Percentiles rank a stretch among this genome's conserved stretches.
These are phyloP conservation scores for Agrilus mali DNA, from an alignment of 2,888 invertebrate species.

Conservation along the genomic window DNA sequence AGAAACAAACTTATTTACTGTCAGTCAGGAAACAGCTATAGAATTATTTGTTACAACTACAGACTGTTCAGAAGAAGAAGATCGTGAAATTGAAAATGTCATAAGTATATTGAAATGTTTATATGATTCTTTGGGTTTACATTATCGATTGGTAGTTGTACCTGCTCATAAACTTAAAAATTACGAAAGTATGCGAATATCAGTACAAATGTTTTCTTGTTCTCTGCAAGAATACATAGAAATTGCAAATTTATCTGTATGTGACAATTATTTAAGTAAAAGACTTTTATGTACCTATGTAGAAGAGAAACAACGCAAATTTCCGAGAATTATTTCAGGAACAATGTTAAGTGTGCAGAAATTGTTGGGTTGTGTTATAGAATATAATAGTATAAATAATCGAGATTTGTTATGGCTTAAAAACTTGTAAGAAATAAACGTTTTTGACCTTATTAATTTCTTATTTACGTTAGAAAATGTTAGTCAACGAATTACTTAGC, in stretches of 20 bases:
- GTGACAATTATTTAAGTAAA: slow-evolving; percentile 64
- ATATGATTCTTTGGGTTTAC: slow-evolving; percentile 53
- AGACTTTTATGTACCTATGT: slow-evolving; percentile 58
- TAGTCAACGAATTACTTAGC: no score
- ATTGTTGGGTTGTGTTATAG: slow-evolving; percentile 60
- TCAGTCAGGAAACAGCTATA: slow-evolving; percentile 55
- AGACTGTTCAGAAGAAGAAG: slow-evolving; percentile 34
- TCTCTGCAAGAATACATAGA: slow-evolving; percentile 50
- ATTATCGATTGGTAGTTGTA: slow-evolving; percentile 50
- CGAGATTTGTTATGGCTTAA: slow-evolving; percentile 8
- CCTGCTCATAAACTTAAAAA: slow-evolving; percentile 47
- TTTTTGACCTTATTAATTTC: no score
- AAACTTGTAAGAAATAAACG: no score
- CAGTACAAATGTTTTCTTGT: slow-evolving; percentile 64
- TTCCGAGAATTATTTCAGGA: slow-evolving; percentile 58
- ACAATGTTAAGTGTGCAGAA: slow-evolving; percentile 61
- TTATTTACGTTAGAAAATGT: no score
- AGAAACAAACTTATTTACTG: slow-evolving; percentile 43
- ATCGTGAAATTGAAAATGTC: slow-evolving; percentile 43
- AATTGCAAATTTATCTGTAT: slow-evolving; percentile 60
- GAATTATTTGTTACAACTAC: slow-evolving; percentile 51
- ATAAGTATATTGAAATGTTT: slow-evolving; percentile 39
- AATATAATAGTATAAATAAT: slow-evolving; percentile 39
- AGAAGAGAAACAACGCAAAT: slow-evolving; percentile 44
- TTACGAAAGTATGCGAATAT: slow-evolving; percentile 55